Evolutionary conservation across 1,140 invertebrate genomes (phyloP).

Genomic region (Wiebesia pumilae): DNA sequence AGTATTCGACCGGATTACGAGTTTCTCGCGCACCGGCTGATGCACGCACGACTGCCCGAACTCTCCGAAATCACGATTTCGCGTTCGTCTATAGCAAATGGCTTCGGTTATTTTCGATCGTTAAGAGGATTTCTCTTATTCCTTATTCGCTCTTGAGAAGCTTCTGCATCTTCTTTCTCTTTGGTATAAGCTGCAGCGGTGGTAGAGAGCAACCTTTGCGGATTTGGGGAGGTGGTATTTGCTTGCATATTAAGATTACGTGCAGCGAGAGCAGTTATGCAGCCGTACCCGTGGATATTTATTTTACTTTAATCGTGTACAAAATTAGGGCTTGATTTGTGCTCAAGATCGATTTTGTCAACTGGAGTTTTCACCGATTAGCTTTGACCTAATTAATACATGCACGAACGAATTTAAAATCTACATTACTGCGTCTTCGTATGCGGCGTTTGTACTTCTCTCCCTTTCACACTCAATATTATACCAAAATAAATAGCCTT

Average conservation of each 20-base stretch:
- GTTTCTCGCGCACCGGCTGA: slow-evolving; percentile 1
- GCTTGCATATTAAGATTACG: background rate
- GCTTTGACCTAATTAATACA: too few relatives aligned
- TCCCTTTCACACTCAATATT: too few relatives aligned
- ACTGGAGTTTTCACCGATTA: too few relatives aligned
- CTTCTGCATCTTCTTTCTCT: slow-evolving; percentile 9
- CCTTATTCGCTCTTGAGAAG: slow-evolving; percentile 25
- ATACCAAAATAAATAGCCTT: too few relatives aligned
- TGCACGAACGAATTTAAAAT: too few relatives aligned
- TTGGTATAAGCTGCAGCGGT: slow-evolving; percentile 20
- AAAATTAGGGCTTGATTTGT: background rate
- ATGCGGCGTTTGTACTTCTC: too few relatives aligned
- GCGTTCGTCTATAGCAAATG: slow-evolving; percentile 25
- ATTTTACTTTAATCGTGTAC: background rate
- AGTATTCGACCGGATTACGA: slow-evolving; percentile 42
- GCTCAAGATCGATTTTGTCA: too few relatives aligned
- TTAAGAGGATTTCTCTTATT: slow-evolving; percentile 51
- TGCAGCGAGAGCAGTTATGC: background rate
- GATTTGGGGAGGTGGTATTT: background rate
- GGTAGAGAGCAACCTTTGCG: background rate
- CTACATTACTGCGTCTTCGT: too few relatives aligned
- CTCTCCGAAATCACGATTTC: slow-evolving; percentile 39
- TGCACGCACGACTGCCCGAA: slow-evolving; percentile 34
- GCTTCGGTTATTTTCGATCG: slow-evolving; percentile 48
- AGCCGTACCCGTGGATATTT: background rate